Percentiles rank a stretch among this genome's conserved stretches.
Conservation (phyloP, 1,140 invertebrate genomes). For the Lepidurus arcticus region DNA sequence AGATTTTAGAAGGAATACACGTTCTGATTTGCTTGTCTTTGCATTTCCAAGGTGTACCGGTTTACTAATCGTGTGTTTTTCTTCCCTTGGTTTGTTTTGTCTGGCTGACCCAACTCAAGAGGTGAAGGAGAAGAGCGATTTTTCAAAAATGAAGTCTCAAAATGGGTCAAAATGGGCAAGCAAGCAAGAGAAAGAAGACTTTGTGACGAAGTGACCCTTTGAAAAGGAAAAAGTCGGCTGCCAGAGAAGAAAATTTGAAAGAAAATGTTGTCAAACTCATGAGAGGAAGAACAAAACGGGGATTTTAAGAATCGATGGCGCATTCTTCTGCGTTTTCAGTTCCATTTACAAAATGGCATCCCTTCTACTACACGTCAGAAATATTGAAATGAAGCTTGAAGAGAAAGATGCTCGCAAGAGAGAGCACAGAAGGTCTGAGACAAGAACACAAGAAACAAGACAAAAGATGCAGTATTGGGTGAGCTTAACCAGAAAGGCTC, state of each 20-base stretch:
- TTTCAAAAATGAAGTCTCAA: not conserved
- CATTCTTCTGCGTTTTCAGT: not conserved
- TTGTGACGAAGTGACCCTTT: not conserved
- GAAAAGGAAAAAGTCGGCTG: not conserved
- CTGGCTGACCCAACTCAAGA: slow-evolving; percentile 3
- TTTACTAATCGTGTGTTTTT: slow-evolving; percentile 16
- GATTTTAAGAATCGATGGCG: not conserved
- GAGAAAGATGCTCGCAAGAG: not conserved
- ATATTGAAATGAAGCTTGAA: not conserved
- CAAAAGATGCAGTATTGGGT: slow-evolving; percentile 7
- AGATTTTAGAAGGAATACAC: not conserved
- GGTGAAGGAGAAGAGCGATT: not conserved
- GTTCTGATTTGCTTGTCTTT: not conserved
- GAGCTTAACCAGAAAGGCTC: slow-evolving; percentile 17
- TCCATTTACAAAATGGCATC: not conserved
- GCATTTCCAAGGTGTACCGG: not conserved
- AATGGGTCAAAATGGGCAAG: slow-evolving; percentile 5
- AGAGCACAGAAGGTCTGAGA: not conserved
- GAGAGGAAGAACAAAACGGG: not conserved
- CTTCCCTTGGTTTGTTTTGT: slow-evolving; percentile 4
- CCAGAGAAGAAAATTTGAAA: not conserved
- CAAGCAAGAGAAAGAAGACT: not conserved
- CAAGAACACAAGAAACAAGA: not conserved
- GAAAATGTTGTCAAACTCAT: not conserved
- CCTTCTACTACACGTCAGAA: not conserved